Percentiles rank a stretch among this genome's conserved stretches.
Evolutionary conservation across 2,888 invertebrate species (phyloP).

Genomic region (Cenopis cana): DNA sequence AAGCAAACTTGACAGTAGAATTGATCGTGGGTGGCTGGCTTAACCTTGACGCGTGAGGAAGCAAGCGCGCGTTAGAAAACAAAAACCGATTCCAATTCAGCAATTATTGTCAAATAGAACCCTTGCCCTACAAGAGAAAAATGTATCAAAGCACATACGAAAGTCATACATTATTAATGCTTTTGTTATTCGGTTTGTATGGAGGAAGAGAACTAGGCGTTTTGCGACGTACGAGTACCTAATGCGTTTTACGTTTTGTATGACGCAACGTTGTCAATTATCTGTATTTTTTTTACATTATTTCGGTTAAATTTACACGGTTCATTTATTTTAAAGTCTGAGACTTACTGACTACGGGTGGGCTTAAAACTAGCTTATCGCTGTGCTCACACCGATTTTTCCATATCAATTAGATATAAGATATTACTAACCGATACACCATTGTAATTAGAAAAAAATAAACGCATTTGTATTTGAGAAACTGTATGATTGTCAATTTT

Average conservation of each 20-base stretch:
- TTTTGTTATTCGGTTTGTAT: slow-evolving; percentile 8
- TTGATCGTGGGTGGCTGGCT: too few species aligned
- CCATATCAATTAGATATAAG: too few species aligned
- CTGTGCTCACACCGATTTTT: too few species aligned
- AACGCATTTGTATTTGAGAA: too few species aligned
- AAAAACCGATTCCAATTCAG: not conserved
- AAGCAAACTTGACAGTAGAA: too few species aligned
- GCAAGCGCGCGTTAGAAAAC: not conserved
- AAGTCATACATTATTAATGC: not conserved
- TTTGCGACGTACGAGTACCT: slow-evolving; percentile 3
- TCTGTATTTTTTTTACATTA: not conserved
- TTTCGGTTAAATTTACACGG: not conserved
- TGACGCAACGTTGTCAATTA: not conserved
- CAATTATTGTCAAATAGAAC: not conserved
- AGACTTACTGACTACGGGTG: too few species aligned
- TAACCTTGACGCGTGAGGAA: not conserved
- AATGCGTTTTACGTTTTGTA: slow-evolving; percentile 19
- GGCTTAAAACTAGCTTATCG: too few species aligned
- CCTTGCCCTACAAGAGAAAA: not conserved
- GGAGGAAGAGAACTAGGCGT: not conserved
- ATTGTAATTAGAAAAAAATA: too few species aligned
- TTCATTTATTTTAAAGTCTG: not conserved
- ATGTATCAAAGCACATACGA: not conserved
- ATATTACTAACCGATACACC: too few species aligned
- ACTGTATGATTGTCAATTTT: too few species aligned